Evolutionary conservation across 1,140 invertebrate species (phyloP).

Genomic region (Holotrichia oblita): DNA sequence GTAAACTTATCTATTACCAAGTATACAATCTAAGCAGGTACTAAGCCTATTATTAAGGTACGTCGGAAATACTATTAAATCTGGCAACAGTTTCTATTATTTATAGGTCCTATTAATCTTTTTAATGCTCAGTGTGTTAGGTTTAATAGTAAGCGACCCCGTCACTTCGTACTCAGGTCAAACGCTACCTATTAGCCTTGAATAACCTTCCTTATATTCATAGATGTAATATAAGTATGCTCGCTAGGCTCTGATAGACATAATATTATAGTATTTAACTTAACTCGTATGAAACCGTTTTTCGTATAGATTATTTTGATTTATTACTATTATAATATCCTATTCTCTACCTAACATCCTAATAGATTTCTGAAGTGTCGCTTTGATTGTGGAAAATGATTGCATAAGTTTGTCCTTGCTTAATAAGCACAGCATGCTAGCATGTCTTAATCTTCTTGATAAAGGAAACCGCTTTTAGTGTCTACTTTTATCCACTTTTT

Average conservation of each 20-base stretch:
- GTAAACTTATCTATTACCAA: conserved; percentile 1
- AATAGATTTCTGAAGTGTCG: background rate
- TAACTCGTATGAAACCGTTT: background rate
- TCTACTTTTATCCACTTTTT: too few relatives aligned
- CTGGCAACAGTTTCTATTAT: conserved; percentile 6
- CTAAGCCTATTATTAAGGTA: background rate
- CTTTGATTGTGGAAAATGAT: background rate
- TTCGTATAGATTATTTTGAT: background rate
- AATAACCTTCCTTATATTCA: background rate
- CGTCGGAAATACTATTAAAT: conserved; percentile 13
- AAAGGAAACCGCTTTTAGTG: too few relatives aligned
- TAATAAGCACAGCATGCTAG: too few relatives aligned
- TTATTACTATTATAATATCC: background rate
- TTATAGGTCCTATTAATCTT: conserved; percentile 21
- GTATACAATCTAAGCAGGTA: background rate
- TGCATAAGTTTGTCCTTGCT: too few relatives aligned
- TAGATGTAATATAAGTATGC: background rate
- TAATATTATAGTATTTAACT: background rate
- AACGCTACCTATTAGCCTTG: background rate
- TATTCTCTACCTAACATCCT: background rate
- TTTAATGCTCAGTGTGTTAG: conserved; percentile 6
- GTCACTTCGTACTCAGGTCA: conserved; percentile 6
- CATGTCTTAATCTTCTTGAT: too few relatives aligned
- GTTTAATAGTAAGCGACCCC: background rate
- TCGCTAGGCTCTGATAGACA: background rate